These are phyloP conservation scores for Ataeniobius toweri DNA, from an alignment of 2,797 vertebrate species.

Conservation along the genomic window DNA sequence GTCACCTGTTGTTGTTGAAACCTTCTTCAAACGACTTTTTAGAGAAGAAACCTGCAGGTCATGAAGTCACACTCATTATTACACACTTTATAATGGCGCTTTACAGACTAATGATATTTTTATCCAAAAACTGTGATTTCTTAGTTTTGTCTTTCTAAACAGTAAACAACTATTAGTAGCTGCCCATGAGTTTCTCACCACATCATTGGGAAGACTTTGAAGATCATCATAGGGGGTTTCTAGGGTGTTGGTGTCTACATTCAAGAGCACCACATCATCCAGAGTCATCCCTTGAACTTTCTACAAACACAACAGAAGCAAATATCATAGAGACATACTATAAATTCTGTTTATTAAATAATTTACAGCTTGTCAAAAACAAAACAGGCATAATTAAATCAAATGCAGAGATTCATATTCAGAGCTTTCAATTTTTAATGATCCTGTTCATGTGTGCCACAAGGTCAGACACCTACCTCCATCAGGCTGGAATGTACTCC, in stretches of 20 bases:
- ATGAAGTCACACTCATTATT: background rate
- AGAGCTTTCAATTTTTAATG: background rate
- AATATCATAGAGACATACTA: background rate
- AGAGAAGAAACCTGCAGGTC: conserved; percentile 87
- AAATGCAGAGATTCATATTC: background rate
- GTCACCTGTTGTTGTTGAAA: conserved; percentile 91
- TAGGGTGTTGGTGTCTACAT: conserved; percentile 96
- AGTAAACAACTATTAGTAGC: background rate
- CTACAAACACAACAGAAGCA: conserved; percentile 69
- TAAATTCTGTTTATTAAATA: background rate
- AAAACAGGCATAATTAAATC: background rate
- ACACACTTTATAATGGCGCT: background rate
- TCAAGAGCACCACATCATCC: conserved; percentile 87
- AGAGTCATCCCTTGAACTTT: conserved; percentile 92
- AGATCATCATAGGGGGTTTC: conserved; percentile 96
- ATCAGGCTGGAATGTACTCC: conserved; percentile 98
- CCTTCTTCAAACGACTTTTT: conserved; percentile 93
- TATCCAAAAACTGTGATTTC: background rate
- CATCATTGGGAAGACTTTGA: conserved; percentile 94
- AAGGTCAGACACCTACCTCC: conserved; percentile 85
- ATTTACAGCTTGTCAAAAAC: background rate
- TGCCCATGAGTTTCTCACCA: conserved; percentile 80
- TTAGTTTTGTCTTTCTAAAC: background rate
- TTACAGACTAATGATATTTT: background rate
- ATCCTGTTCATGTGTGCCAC: background rate